Conservation (phyloP, 2,797 vertebrate genomes). For the Sebastes minor region DNA sequence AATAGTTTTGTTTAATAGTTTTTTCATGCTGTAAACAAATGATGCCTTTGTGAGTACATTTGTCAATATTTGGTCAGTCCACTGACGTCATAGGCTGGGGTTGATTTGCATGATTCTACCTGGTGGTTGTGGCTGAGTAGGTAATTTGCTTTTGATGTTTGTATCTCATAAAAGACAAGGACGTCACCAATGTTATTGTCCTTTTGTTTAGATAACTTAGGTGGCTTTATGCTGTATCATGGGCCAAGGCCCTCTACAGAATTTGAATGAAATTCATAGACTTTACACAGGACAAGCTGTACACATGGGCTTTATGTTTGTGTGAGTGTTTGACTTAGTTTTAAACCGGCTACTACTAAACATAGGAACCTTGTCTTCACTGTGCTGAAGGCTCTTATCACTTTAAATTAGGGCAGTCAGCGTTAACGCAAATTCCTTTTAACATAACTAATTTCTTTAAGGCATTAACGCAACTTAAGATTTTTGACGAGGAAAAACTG, state of each 20-base stretch:
- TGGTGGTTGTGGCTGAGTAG: not conserved
- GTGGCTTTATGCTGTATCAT: not conserved
- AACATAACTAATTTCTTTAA: no score
- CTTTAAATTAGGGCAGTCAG: not conserved
- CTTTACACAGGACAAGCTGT: not conserved
- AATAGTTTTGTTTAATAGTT: not conserved
- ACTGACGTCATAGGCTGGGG: not conserved
- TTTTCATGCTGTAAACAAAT: not conserved
- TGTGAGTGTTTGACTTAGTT: slow-evolving; percentile 6
- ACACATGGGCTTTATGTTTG: not conserved
- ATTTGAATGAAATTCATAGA: not conserved
- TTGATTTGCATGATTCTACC: slow-evolving; percentile 25
- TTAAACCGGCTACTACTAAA: not conserved
- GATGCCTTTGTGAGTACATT: not conserved
- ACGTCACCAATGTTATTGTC: slow-evolving; percentile 24
- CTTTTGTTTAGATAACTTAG: slow-evolving; percentile 23
- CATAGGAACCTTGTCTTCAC: not conserved
- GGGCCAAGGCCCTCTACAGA: not conserved
- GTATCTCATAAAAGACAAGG: slow-evolving; percentile 20
- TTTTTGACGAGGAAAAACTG: no score
- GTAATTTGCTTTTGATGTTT: slow-evolving; percentile 27
- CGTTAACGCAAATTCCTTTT: no score
- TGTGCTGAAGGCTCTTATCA: not conserved
- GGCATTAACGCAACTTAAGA: no score
- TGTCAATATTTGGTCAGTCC: slow-evolving; percentile 24